phyloP scores from a whole-genome alignment of 2,888 invertebrate species.

The Troglohyphantes excavatus region DNA sequence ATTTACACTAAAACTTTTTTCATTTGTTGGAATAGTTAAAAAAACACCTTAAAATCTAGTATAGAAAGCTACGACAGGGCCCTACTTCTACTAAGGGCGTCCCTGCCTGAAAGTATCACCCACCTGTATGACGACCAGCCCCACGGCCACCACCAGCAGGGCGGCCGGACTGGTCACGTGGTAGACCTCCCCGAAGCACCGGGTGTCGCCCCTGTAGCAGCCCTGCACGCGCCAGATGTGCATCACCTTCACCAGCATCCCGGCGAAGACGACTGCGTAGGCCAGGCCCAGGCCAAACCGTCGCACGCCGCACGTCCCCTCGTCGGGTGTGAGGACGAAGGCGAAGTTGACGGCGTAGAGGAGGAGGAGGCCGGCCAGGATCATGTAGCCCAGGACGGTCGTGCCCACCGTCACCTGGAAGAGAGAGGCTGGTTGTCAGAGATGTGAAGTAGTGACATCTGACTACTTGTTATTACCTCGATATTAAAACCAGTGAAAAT shows the following conservation, averaged over 20 bases:
- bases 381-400: slow-evolving; percentile 83
- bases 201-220: slow-evolving; percentile 63
- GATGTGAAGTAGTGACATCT: no score
- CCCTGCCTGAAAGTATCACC: neutral
- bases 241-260: slow-evolving; percentile 83
- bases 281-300: slow-evolving; percentile 83
- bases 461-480: no score
- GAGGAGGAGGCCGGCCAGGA: slow-evolving; percentile 83
- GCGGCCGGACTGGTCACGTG: slow-evolving; percentile 82
- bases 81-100: no score
- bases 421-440: neutral
- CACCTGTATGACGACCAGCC: slow-evolving; percentile 83
- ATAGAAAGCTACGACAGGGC: no score
- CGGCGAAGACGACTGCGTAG: slow-evolving; percentile 83
- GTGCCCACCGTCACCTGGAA: slow-evolving; percentile 82
- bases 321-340: slow-evolving; percentile 83
- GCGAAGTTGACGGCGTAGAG: slow-evolving; percentile 83
- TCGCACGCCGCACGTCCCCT: slow-evolving; percentile 83
- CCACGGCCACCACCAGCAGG: slow-evolving; percentile 82
- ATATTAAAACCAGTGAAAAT: no score
- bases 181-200: slow-evolving; percentile 80
- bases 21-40: no score
- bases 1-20: no score
- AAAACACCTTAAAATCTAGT: no score
- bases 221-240: slow-evolving; percentile 82